phyloP scores from a whole-genome alignment of 2,888 invertebrate genomes.

The Mesorhabditis spiculigera region DNA sequence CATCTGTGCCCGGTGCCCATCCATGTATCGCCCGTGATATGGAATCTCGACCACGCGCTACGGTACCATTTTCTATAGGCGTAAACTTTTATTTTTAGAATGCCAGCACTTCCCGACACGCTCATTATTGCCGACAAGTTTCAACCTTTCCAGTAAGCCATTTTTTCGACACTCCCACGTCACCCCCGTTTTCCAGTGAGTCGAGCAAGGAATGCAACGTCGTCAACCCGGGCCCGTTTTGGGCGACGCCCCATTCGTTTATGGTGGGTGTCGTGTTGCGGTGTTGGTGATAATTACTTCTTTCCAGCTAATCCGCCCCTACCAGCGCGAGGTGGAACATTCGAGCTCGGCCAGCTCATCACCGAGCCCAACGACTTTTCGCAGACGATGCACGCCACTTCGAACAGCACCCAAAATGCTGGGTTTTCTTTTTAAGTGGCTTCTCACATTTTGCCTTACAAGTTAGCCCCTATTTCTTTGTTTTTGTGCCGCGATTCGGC shows the following conservation, averaged over 20 bases:
- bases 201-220: neutral
- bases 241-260: neutral
- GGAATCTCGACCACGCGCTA: slow-evolving; percentile 82
- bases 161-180: neutral
- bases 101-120: slow-evolving; percentile 78
- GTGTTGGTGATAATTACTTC: neutral
- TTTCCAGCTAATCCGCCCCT: neutral
- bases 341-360: neutral
- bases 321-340: neutral
- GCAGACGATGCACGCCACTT: no score
- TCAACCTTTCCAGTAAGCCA: slow-evolving; percentile 70
- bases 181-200: neutral
- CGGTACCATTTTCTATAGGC: slow-evolving; percentile 71
- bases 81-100: neutral
- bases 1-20: slow-evolving; percentile 79
- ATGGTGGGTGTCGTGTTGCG: neutral
- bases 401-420: neutral
- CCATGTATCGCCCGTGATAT: slow-evolving; percentile 83
- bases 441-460: neutral
- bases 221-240: neutral
- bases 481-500: no score
- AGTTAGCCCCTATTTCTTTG: no score
- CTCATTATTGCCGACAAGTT: slow-evolving; percentile 87
- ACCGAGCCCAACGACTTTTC: neutral
- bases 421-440: neutral